phyloP scores from a whole-genome alignment of 92 coral and sea anemone genomes.

The Nematostella vectensis region DNA sequence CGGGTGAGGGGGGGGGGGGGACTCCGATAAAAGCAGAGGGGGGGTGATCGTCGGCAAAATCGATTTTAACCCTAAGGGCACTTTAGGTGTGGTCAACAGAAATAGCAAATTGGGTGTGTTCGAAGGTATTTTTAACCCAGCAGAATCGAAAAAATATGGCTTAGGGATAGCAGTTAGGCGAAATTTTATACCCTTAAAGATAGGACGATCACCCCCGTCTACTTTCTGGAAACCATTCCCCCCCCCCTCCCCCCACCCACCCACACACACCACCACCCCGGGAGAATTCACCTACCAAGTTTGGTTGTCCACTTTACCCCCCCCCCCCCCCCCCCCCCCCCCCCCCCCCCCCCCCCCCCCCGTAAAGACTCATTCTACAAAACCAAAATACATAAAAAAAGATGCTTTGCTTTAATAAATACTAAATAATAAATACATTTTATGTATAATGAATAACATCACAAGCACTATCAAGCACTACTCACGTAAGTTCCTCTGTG shows the following conservation, averaged over 20 bases:
- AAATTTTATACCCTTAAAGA: constrained; percentile 2
- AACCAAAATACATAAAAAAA: no score
- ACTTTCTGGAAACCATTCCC: not conserved
- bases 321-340: not conserved
- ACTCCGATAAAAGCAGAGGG: no score
- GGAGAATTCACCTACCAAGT: not conserved
- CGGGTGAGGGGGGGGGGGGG: no score
- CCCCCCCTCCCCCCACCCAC: constrained; percentile 1
- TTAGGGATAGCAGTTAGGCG: not conserved
- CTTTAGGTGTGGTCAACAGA: not conserved
- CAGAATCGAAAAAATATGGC: not conserved
- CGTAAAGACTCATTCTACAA: no score
- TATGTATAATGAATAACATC: no score
- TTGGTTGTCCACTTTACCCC: not conserved
- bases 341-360: no score
- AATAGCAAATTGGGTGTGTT: not conserved
- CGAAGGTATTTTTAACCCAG: no score
- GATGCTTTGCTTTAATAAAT: no score
- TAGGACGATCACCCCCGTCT: constrained; percentile 4
- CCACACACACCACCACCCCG: not conserved
- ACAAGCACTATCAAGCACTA: no score
- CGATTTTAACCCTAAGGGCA: not conserved
- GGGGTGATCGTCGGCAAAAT: no score
- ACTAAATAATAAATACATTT: no score
- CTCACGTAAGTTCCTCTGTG: no score